Conservation (phyloP, 2,113 vertebrate genomes). For the Podarcis muralis region DNA sequence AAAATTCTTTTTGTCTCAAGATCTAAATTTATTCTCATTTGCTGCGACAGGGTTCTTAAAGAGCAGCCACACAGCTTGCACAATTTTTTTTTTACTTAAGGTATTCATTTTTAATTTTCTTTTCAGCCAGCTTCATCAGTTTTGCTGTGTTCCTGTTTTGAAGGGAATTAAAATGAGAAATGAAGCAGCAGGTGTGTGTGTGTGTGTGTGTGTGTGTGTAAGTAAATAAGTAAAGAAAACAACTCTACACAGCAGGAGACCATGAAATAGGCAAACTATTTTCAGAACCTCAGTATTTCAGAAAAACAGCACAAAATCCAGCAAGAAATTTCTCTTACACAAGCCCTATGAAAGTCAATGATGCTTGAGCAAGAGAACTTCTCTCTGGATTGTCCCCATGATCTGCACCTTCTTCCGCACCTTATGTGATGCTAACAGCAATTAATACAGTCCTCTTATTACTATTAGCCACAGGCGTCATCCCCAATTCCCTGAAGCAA, state of each 20-base stretch:
- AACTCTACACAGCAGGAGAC: not conserved
- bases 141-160: not conserved
- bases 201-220: not conserved
- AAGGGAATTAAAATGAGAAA: not conserved
- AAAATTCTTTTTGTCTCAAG: not conserved
- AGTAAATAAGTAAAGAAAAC: not conserved
- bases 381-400: not conserved
- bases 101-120: slow-evolving; percentile 10
- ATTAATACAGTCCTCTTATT: not conserved
- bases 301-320: not conserved
- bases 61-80: not conserved
- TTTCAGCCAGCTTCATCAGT: not conserved
- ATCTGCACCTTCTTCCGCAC: not conserved
- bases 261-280: not conserved
- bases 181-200: not conserved
- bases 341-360: not conserved
- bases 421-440: not conserved
- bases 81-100: not conserved
- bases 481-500: not conserved
- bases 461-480: not conserved
- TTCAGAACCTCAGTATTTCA: not conserved
- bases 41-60: not conserved
- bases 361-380: not conserved
- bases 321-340: not conserved
- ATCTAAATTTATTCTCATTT: slow-evolving; percentile 12